phyloP scores from a whole-genome alignment of 1,140 invertebrate genomes.

The silkworm (Bombyx mori) region DNA sequence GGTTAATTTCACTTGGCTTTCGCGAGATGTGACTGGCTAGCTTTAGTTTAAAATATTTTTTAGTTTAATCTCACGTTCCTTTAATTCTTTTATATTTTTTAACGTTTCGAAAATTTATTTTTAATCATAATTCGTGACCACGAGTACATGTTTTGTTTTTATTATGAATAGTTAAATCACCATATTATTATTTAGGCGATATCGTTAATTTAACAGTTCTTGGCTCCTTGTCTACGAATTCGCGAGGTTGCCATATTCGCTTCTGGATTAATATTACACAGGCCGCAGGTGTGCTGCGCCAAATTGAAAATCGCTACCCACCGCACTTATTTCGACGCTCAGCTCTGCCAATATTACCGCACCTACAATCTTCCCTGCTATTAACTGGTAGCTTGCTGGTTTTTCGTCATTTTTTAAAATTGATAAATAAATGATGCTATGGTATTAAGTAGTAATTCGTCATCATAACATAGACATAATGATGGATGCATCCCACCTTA shows the following conservation, averaged over 20 bases:
- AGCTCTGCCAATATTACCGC: constrained; percentile 9
- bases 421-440: no score
- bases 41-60: no score
- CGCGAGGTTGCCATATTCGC: constrained; percentile 11
- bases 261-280: constrained; percentile 45
- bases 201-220: not conserved
- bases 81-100: no score
- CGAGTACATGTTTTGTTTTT: no score
- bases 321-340: constrained; percentile 13
- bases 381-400: not conserved
- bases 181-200: no score
- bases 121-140: no score
- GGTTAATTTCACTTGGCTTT: no score
- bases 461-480: constrained; percentile 1
- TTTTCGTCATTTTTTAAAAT: not conserved
- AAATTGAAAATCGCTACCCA: constrained; percentile 54
- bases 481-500: not conserved
- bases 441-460: no score
- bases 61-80: no score
- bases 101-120: no score
- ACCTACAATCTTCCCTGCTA: not conserved
- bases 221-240: constrained; percentile 5
- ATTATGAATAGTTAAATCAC: no score
- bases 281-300: constrained; percentile 31
- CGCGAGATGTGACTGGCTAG: no score